Evolutionary conservation across 2,113 vertebrate genomes (phyloP), one percentile per base, ranked within the genome.

Genomic region (Hemiscyllium ocellatum): DNA sequence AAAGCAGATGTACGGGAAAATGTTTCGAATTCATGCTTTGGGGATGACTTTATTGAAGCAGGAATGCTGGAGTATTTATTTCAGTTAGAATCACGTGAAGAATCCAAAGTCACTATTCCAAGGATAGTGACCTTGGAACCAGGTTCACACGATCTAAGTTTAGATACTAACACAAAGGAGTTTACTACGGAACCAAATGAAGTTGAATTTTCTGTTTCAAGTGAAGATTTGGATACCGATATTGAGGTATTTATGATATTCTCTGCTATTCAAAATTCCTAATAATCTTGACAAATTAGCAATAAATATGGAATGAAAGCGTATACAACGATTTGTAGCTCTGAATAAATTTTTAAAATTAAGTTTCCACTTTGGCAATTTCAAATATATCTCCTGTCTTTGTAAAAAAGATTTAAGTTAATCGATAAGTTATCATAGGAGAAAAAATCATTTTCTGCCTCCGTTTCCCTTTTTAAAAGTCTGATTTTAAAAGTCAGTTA

Each of bases 211-310:
- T 95, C 94, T 95, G 47, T 70, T 70, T 52, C 52, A 72, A 52
- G 10, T 96, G 97, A 96, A 96, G 97, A 96, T 97, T 97, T 97
- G 86, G 97, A 96, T 97, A 97, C 97, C 97, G 96, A 97, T 96
- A 96, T 97, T 96, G 97, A 98, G 98, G 98, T 98, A 98, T 97
- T 97, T 97, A 96, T 66, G 10, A 96, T 96, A 95, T 96, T 97
- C 1, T 69, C 65, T 68, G 66, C 26, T 94, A 29, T 17, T 47
- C 52, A 33, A n/a, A 37, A 22, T 37, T 3, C 50, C 20, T 10
- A 20, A 1, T 66, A 22, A 47, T 42, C n/a, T 20, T 68, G n/a
- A 19, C 61, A 91, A 91, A 65, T n/a, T 37, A 17, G 33, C 68
- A 20, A n/a, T 66, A 61, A 19, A 61, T 19, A 37, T 93, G 13